Percentiles rank a stretch among this genome's conserved stretches.
phyloP scores from a whole-genome alignment of 2,113 vertebrate genomes.

The Antigone vipio region DNA sequence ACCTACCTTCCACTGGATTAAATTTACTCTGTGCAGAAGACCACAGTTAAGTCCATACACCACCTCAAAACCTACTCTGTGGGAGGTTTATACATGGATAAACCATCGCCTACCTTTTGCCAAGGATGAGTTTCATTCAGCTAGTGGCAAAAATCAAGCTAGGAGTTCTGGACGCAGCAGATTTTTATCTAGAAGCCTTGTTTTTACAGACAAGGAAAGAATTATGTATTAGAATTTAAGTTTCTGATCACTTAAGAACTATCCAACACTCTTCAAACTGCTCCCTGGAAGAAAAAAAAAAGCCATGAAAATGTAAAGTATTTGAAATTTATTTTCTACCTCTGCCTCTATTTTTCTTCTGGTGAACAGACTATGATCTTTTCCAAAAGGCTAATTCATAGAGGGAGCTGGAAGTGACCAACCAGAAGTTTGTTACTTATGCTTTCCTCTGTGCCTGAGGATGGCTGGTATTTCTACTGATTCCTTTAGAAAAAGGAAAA shows the following conservation, averaged over 20 bases:
- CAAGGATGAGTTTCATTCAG: neutral
- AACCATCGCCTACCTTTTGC: neutral
- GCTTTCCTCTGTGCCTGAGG: neutral
- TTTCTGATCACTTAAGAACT: neutral
- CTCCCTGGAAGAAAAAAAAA: neutral
- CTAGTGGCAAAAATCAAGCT: neutral
- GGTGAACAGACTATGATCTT: accelerated
- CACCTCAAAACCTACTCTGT: neutral
- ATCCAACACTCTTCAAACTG: neutral
- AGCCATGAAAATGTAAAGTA: neutral
- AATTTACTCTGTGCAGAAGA: neutral
- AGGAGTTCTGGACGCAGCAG: neutral
- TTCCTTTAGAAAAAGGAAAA: neutral
- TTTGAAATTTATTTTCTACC: neutral
- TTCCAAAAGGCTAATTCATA: neutral
- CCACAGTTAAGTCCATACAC: neutral
- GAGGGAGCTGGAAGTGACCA: neutral
- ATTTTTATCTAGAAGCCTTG: neutral
- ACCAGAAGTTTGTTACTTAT: neutral
- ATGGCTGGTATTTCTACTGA: neutral
- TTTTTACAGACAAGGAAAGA: neutral
- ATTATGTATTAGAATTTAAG: neutral
- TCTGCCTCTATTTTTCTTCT: neutral
- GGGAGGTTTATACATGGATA: neutral
- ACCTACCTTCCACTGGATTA: neutral